Percentiles rank a stretch among this genome's conserved stretches.
These are phyloP conservation scores for Eilema sororculum DNA, from an alignment of 2,888 invertebrate species.

Conservation along the genomic window DNA sequence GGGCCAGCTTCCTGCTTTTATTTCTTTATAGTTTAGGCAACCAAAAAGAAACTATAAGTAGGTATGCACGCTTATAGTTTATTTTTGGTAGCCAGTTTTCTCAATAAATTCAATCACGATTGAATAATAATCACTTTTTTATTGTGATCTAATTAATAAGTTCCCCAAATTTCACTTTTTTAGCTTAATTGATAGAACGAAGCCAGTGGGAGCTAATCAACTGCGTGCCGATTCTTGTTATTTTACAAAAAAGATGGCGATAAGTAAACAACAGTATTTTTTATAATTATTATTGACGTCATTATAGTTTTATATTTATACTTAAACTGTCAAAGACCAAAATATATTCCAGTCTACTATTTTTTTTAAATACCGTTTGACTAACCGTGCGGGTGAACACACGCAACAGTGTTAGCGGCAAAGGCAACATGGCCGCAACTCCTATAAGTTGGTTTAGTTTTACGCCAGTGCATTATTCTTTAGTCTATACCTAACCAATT, in stretches of 20 bases:
- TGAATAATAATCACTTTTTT: background rate
- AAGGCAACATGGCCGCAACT: too few relatives aligned
- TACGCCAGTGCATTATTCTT: too few relatives aligned
- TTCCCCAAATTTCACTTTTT: background rate
- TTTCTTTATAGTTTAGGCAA: background rate
- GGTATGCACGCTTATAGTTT: background rate
- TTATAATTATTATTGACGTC: background rate
- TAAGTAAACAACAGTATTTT: background rate
- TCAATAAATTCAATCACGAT: slow-evolving; percentile 2
- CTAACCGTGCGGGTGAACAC: background rate
- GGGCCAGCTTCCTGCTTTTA: slow-evolving; percentile 7
- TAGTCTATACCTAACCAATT: too few relatives aligned
- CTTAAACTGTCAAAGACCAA: background rate
- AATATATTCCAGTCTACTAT: background rate
- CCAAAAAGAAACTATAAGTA: too few relatives aligned
- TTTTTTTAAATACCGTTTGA: background rate
- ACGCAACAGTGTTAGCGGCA: background rate
- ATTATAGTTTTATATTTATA: background rate
- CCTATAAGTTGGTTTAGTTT: too few relatives aligned
- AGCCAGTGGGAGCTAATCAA: background rate
- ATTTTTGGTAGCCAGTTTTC: background rate
- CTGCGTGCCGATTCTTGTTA: background rate
- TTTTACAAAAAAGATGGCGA: background rate
- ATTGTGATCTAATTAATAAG: background rate
- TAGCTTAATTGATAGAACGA: background rate